Evolutionary conservation across 2,888 invertebrate genomes (phyloP).

Genomic region (Sisyra nigra): DNA sequence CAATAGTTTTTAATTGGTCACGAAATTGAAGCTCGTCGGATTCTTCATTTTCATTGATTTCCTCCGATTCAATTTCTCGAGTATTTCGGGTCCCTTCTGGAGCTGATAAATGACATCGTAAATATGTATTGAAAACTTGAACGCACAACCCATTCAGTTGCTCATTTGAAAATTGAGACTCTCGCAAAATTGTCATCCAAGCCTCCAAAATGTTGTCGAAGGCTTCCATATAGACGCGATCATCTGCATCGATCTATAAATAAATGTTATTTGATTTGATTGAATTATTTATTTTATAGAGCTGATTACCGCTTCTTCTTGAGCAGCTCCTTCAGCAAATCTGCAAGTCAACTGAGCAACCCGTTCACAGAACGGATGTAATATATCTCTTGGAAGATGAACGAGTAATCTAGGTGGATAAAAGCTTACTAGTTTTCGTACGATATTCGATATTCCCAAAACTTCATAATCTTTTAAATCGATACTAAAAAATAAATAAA

Average conservation of each 20-base stretch:
- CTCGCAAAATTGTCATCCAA: slow-evolving; percentile 41
- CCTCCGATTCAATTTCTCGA: slow-evolving; percentile 29
- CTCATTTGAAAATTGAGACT: slow-evolving; percentile 26
- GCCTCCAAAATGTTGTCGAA: slow-evolving; percentile 50
- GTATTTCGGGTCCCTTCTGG: slow-evolving; percentile 53
- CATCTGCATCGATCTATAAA: slow-evolving; percentile 23
- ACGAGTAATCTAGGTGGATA: slow-evolving; percentile 33
- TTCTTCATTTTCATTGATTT: slow-evolving; percentile 45
- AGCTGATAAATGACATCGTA: slow-evolving; percentile 63
- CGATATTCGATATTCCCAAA: slow-evolving; percentile 47
- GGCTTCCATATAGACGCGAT: slow-evolving; percentile 40
- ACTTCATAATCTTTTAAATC: slow-evolving; percentile 38
- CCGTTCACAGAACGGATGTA: slow-evolving; percentile 39
- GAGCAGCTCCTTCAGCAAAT: slow-evolving; percentile 45
- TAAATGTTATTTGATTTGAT: slow-evolving; percentile 7
- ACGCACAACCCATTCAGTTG: slow-evolving; percentile 24
- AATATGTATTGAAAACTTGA: slow-evolving; percentile 62
- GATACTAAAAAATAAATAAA: slow-evolving; percentile 6
- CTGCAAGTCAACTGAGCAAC: slow-evolving; percentile 43
- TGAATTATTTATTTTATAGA: neutral
- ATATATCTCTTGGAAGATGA: slow-evolving; percentile 29
- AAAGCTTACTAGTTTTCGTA: slow-evolving; percentile 42
- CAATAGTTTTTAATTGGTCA: slow-evolving; percentile 63
- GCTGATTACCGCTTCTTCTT: slow-evolving; percentile 48
- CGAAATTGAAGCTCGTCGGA: slow-evolving; percentile 46